These are phyloP conservation scores for Actenoides lindsayi DNA, from an alignment of 2,113 vertebrate genomes.

Conservation along the genomic window DNA sequence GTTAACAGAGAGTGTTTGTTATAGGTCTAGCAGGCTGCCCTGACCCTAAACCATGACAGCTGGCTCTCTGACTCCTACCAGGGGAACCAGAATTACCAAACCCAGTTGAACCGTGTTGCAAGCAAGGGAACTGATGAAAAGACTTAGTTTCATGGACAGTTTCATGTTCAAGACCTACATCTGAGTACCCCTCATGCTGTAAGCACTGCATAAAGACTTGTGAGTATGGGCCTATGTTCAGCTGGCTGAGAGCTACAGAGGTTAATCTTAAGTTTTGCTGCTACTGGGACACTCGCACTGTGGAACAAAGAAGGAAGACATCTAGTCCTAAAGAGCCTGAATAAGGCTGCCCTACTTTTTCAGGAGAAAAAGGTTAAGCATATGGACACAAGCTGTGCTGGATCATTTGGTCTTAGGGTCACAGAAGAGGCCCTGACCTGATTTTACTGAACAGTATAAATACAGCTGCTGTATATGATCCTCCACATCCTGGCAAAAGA, in stretches of 20 bases:
- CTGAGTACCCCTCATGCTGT: not conserved
- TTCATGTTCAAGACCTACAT: not conserved
- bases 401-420: not conserved
- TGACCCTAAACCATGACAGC: too few species aligned
- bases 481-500: not conserved
- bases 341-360: not conserved
- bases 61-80: not conserved
- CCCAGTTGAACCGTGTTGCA: not conserved
- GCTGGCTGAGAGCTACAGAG: not conserved
- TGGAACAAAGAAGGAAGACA: not conserved
- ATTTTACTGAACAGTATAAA: slow-evolving; percentile 20
- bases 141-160: not conserved
- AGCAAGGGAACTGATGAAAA: not conserved
- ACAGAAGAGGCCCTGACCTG: not conserved
- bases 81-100: not conserved
- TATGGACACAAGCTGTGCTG: not conserved
- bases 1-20: too few species aligned
- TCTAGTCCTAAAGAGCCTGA: not conserved
- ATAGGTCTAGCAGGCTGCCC: too few species aligned
- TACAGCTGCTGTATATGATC: not conserved
- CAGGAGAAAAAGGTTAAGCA: not conserved
- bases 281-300: not conserved
- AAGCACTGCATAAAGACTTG: not conserved
- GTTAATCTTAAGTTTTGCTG: not conserved
- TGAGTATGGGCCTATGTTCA: not conserved